Percentiles rank a stretch among this genome's conserved stretches.
Conservation (phyloP, 2,888 invertebrate genomes). For the Tridacna gigas region DNA sequence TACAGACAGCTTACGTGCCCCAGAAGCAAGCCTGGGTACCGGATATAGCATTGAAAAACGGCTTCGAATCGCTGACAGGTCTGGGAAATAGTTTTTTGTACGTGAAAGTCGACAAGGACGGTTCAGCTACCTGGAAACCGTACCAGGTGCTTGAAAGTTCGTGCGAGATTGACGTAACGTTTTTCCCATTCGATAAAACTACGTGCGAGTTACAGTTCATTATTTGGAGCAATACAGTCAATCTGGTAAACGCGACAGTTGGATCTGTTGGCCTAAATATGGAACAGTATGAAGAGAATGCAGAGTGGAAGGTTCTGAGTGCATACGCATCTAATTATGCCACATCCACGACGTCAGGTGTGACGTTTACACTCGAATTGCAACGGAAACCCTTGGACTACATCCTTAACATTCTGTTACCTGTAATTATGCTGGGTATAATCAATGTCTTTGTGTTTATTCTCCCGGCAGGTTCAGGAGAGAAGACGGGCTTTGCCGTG, state of each 20-base stretch:
- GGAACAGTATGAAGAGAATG: constrained; percentile 53
- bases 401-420: constrained; percentile 64
- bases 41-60: constrained; percentile 64
- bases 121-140: constrained; percentile 58
- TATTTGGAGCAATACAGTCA: constrained; percentile 59
- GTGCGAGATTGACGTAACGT: constrained; percentile 61
- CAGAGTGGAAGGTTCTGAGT: constrained; percentile 60
- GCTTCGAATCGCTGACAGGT: constrained; percentile 57
- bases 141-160: constrained; percentile 64
- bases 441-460: constrained; percentile 65
- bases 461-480: constrained; percentile 64
- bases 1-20: constrained; percentile 49
- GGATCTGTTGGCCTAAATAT: constrained; percentile 52
- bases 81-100: constrained; percentile 59
- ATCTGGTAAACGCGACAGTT: constrained; percentile 32
- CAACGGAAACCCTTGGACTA: constrained; percentile 65
- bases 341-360: constrained; percentile 42
- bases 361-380: constrained; percentile 59
- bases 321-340: constrained; percentile 33
- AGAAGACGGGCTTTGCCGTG: constrained; percentile 64
- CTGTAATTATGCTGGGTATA: constrained; percentile 58
- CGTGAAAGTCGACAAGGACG: constrained; percentile 47
- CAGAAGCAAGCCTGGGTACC: constrained; percentile 65
- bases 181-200: constrained; percentile 65
- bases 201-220: constrained; percentile 61